phyloP scores from a whole-genome alignment of 2,888 invertebrate genomes.

The Hipparchia semele region DNA sequence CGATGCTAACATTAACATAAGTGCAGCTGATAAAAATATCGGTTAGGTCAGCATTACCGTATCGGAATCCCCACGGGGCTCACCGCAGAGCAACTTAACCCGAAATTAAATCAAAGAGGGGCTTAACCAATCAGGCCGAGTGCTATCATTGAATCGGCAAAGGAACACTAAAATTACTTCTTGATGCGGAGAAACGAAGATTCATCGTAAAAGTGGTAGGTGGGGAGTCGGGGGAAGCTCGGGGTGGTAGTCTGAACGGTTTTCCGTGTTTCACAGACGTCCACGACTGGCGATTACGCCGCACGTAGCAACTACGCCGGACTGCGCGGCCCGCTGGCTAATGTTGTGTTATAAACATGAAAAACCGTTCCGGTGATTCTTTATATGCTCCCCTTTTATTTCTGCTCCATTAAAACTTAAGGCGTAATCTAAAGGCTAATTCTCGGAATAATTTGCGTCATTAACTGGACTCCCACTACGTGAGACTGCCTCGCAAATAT shows the following conservation, averaged over 20 bases:
- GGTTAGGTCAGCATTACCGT: conserved; percentile 49
- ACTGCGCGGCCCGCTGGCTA: conserved; percentile 66
- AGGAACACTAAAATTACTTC: conserved; percentile 83
- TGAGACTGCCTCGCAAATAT: too few species aligned
- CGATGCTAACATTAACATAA: conserved; percentile 49
- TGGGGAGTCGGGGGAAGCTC: conserved; percentile 50
- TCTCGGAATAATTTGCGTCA: background rate
- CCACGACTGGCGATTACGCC: conserved; percentile 71
- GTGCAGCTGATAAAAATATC: conserved; percentile 58
- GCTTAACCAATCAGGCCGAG: conserved; percentile 82
- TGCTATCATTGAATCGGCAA: conserved; percentile 83
- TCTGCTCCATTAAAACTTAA: conserved; percentile 24
- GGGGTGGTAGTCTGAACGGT: conserved; percentile 75
- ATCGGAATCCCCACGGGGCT: conserved; percentile 69
- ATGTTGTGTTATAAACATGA: conserved; percentile 79
- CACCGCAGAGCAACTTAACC: conserved; percentile 79
- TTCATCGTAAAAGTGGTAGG: conserved; percentile 82
- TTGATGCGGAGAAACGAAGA: conserved; percentile 83
- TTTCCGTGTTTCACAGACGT: conserved; percentile 80
- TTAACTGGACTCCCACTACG: too few species aligned
- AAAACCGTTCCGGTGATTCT: conserved; percentile 79
- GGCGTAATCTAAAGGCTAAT: background rate
- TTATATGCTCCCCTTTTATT: conserved; percentile 61
- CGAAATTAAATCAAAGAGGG: conserved; percentile 83
- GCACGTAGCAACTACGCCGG: conserved; percentile 69